These are phyloP conservation scores for Haliclona indistincta DNA, from an alignment of 37 sponge, comb jelly and placozoan species.

Conservation along the genomic window DNA sequence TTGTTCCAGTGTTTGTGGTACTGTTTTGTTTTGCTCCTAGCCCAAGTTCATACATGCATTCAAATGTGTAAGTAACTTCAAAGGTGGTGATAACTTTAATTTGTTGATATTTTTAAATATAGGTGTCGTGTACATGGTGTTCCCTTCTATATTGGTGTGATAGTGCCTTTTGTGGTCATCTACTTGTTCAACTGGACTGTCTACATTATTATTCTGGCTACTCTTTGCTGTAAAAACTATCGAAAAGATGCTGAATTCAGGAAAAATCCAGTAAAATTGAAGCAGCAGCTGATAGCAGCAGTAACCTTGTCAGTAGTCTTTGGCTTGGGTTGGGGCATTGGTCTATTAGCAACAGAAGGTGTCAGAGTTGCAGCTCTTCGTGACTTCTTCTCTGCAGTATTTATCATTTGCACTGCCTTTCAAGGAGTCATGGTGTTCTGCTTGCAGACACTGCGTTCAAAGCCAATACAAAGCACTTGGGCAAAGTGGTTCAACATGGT, in stretches of 20 bases:
- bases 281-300: constrained; percentile 7
- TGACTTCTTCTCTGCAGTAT: constrained; percentile 12
- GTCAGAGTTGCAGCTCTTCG: not conserved
- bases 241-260: not conserved
- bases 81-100: no score
- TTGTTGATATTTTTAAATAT: no score
- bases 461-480: constrained; percentile 32
- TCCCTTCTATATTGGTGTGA: constrained; percentile 3
- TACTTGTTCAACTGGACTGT: constrained; percentile 8
- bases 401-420: constrained; percentile 27
- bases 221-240: not conserved
- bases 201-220: not conserved
- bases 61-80: no score
- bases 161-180: not conserved
- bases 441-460: constrained; percentile 31
- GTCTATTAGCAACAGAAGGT: constrained; percentile 20
- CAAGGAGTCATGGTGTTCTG: constrained; percentile 42
- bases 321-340: constrained; percentile 35
- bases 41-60: not conserved
- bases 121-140: not conserved
- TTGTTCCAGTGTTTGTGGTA: constrained; percentile 5
- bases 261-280: not conserved
- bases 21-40: constrained; percentile 2
- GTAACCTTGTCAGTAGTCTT: constrained; percentile 25
- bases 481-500: not conserved